A percentile compares a stretch with the other conserved stretches of the same genome.
phyloP scores from a whole-genome alignment of 2,888 invertebrate genomes.

The Parnassius apollo region DNA sequence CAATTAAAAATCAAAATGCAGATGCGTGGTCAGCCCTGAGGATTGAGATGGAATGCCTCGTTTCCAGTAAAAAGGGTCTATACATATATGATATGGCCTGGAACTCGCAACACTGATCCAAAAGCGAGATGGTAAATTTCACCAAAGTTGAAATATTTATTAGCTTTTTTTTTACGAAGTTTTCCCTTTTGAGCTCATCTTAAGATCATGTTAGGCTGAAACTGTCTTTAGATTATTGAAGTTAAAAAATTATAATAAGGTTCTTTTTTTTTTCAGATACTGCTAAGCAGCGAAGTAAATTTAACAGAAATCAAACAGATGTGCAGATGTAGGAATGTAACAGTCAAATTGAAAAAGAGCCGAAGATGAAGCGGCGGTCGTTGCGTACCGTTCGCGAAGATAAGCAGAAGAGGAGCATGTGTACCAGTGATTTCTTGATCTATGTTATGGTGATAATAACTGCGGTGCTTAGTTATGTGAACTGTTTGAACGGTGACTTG shows the following conservation, averaged over 20 bases:
- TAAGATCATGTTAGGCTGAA: no score
- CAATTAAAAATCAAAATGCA: no score
- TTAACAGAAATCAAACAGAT: constrained; percentile 45
- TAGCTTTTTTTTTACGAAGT: no score
- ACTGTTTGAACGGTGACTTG: constrained; percentile 89
- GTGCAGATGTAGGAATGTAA: constrained; percentile 74
- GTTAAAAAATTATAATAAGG: neutral
- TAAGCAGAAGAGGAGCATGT: constrained; percentile 36
- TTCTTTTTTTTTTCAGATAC: constrained; percentile 53
- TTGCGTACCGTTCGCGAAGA: constrained; percentile 69
- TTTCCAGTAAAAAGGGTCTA: no score
- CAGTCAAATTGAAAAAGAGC: constrained; percentile 47
- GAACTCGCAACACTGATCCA: no score
- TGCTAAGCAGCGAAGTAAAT: neutral
- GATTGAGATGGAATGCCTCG: no score
- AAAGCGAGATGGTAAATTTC: no score
- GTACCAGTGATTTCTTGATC: constrained; percentile 77
- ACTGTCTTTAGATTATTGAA: no score
- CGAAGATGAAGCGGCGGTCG: constrained; percentile 75
- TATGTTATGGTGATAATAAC: constrained; percentile 84
- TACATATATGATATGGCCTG: no score
- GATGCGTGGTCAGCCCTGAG: no score
- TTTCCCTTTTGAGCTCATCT: no score
- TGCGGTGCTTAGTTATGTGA: constrained; percentile 86
- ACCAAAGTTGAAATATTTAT: no score